Percentiles rank a stretch among this genome's conserved stretches.
These are phyloP conservation scores for Hirtodrosophila cameraria DNA, from an alignment of 2,888 invertebrate genomes.

Conservation along the genomic window DNA sequence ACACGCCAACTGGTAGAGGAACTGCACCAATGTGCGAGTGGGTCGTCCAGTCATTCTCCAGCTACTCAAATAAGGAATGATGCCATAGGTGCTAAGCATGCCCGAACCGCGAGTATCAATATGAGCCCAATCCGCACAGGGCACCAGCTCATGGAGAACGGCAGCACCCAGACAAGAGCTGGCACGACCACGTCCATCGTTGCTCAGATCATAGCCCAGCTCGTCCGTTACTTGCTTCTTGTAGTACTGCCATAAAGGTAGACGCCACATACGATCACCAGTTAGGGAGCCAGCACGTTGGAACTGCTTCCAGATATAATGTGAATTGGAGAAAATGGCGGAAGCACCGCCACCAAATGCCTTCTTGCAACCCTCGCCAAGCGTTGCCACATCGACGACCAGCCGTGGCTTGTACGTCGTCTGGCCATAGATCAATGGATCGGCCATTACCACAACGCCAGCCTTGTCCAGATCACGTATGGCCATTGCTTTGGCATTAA, in stretches of 20 bases:
- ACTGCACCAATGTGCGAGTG: conserved; percentile 86
- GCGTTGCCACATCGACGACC: conserved; percentile 86
- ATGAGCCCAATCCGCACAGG: conserved; percentile 88
- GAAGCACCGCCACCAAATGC: conserved; percentile 86
- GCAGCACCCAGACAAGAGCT: conserved; percentile 89
- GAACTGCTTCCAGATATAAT: conserved; percentile 85
- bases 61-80: conserved; percentile 86
- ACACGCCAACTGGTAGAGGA: conserved; percentile 84
- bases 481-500: conserved; percentile 85
- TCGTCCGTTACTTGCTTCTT: conserved; percentile 79
- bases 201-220: conserved; percentile 86
- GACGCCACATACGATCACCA: conserved; percentile 87
- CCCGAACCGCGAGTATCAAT: conserved; percentile 90
- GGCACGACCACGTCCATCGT: conserved; percentile 86
- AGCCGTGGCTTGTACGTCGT: conserved; percentile 86
- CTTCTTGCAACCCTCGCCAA: conserved; percentile 84
- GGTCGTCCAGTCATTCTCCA: conserved; percentile 87
- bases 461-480: conserved; percentile 88
- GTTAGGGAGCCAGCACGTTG: conserved; percentile 85
- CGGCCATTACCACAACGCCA: conserved; percentile 91
- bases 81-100: conserved; percentile 85
- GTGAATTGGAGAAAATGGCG: conserved; percentile 86
- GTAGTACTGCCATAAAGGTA: conserved; percentile 86
- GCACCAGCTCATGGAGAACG: conserved; percentile 88
- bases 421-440: conserved; percentile 91